Evolutionary conservation across 2,113 vertebrate species (phyloP).

Genomic region (Megaceryle torquata): DNA sequence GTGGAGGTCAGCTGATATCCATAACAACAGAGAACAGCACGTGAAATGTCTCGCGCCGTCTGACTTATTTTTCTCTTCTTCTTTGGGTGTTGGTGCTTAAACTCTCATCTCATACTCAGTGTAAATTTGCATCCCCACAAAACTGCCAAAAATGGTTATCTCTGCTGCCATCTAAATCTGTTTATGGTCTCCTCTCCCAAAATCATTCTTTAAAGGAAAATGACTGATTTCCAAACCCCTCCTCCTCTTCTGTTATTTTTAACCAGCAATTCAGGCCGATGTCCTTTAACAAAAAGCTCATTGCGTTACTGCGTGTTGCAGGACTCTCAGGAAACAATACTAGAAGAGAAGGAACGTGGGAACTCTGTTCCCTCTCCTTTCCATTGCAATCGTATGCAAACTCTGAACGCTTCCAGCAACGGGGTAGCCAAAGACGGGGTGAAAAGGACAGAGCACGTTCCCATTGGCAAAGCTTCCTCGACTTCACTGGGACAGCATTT

Average conservation of each 20-base stretch:
- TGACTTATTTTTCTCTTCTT: constrained; percentile 16
- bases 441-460: constrained; percentile 40
- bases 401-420: not conserved
- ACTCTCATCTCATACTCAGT: not conserved
- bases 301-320: not conserved
- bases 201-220: constrained; percentile 37
- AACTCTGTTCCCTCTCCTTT: constrained; percentile 38
- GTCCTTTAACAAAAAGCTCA: not conserved
- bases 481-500: not conserved
- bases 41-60: not conserved
- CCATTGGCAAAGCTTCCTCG: not conserved
- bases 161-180: constrained; percentile 36
- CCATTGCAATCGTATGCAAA: not conserved
- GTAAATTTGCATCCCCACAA: constrained; percentile 10
- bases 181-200: constrained; percentile 1
- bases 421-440: not conserved
- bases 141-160: constrained; percentile 53
- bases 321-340: constrained; percentile 45
- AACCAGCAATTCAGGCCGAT: not conserved
- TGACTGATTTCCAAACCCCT: constrained; percentile 29
- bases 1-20: not conserved
- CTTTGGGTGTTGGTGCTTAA: not conserved
- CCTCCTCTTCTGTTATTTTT: constrained; percentile 54
- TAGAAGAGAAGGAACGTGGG: constrained; percentile 24
- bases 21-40: not conserved